Evolutionary conservation across 1,140 invertebrate genomes (phyloP).

Genomic region (Danaus melanippus): DNA sequence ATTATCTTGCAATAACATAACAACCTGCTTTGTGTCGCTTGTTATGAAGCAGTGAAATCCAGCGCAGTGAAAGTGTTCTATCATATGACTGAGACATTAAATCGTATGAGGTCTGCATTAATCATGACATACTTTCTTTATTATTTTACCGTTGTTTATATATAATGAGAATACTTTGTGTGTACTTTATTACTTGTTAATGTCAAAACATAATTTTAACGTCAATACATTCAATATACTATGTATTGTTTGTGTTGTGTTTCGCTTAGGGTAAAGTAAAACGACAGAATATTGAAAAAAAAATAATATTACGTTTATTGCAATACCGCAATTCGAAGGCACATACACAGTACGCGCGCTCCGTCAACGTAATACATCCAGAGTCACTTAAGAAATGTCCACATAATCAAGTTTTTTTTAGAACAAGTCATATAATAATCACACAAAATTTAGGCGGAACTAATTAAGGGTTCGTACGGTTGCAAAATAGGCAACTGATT

Average conservation of each 20-base stretch:
- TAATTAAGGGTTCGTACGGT: constrained; percentile 57
- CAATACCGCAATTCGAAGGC: constrained; percentile 66
- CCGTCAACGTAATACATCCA: constrained; percentile 63
- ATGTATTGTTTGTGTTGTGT: constrained; percentile 5
- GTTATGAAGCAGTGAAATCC: constrained; percentile 58
- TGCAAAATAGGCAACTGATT: constrained; percentile 44
- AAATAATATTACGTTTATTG: constrained; percentile 68
- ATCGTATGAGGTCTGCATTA: constrained; percentile 30
- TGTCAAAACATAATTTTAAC: neutral
- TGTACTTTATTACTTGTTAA: constrained; percentile 3
- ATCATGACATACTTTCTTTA: constrained; percentile 26
- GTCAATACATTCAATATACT: neutral
- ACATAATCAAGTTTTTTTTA: constrained; percentile 39
- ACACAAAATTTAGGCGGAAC: constrained; percentile 56
- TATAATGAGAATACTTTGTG: constrained; percentile 5
- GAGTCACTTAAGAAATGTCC: constrained; percentile 40
- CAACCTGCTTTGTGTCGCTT: constrained; percentile 16
- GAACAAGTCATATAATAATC: constrained; percentile 42
- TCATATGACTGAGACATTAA: constrained; percentile 40
- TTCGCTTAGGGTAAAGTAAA: constrained; percentile 28
- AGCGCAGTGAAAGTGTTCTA: constrained; percentile 59
- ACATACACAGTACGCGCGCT: constrained; percentile 66
- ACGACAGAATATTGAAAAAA: constrained; percentile 46
- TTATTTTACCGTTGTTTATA: constrained; percentile 20
- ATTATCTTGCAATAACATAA: too few species aligned